phyloP scores from a whole-genome alignment of 2,797 vertebrate genomes.

The Cyclopterus lumpus region DNA sequence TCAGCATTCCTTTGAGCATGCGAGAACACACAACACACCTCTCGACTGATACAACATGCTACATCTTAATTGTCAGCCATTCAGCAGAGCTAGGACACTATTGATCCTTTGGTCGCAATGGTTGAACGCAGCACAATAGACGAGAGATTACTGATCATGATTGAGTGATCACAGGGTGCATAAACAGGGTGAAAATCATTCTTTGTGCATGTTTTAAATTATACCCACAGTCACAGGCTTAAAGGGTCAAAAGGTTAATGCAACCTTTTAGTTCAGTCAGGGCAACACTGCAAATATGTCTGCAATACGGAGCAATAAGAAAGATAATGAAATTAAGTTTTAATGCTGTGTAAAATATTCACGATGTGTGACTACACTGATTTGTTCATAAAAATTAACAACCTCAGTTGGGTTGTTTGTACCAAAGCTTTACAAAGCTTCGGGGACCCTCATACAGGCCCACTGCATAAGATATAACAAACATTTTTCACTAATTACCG shows the following conservation, averaged over 20 bases:
- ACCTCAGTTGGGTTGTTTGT: constrained; percentile 56
- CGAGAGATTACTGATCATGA: constrained; percentile 55
- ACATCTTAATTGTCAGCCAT: constrained; percentile 62
- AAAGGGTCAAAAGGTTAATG: constrained; percentile 34
- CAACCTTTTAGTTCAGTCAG: constrained; percentile 31
- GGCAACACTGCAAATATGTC: constrained; percentile 17
- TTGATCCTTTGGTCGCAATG: constrained; percentile 55
- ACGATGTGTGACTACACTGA: constrained; percentile 55
- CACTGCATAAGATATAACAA: constrained; percentile 56
- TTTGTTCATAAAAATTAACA: constrained; percentile 63
- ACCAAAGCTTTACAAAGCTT: constrained; percentile 67
- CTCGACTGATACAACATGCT: constrained; percentile 37
- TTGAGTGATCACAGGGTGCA: constrained; percentile 38
- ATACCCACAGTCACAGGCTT: not conserved
- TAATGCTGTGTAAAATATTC: constrained; percentile 66
- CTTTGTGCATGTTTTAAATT: constrained; percentile 21
- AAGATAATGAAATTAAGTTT: constrained; percentile 35
- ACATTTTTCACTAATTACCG: constrained; percentile 74
- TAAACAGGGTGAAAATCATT: constrained; percentile 21
- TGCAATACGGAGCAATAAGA: constrained; percentile 49
- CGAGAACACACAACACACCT: constrained; percentile 1
- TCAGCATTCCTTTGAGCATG: constrained; percentile 10
- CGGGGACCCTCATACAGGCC: constrained; percentile 57
- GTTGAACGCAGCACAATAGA: constrained; percentile 54
- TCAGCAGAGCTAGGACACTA: constrained; percentile 48